Percentiles rank a stretch among this genome's conserved stretches.
phyloP scores from a whole-genome alignment of 2,797 vertebrate species.

The Chloroceryle inda region DNA sequence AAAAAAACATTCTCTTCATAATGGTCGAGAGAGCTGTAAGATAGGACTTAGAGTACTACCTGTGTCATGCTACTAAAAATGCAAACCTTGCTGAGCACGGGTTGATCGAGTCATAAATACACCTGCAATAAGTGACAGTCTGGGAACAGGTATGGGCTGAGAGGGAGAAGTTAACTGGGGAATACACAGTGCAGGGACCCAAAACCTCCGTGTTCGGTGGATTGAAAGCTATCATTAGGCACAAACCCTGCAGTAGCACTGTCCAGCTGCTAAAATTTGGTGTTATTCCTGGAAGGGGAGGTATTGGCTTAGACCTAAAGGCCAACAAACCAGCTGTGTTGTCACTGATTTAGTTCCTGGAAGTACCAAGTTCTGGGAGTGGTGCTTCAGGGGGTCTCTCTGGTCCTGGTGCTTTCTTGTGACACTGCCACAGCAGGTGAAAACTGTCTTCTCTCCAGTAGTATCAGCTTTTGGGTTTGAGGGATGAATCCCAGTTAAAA shows the following conservation, averaged over 20 bases:
- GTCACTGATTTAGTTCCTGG: background rate
- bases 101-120: background rate
- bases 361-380: background rate
- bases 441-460: background rate
- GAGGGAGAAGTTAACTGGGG: background rate
- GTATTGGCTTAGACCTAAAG: background rate
- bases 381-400: background rate
- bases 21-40: background rate
- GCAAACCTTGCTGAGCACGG: background rate
- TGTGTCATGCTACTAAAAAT: background rate
- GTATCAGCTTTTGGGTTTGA: background rate
- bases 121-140: background rate
- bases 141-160: background rate
- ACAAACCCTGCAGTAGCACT: background rate
- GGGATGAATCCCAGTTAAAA: background rate
- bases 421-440: background rate
- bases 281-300: background rate
- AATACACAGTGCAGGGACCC: background rate
- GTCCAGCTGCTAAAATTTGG: background rate
- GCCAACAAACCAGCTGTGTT: background rate
- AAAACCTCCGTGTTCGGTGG: background rate
- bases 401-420: background rate
- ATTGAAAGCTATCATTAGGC: background rate
- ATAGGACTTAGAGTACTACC: background rate
- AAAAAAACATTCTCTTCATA: background rate